Evolutionary conservation across 2,888 invertebrate species (phyloP), one percentile per base, ranked within the genome.

Genomic region (Brenthis hecate): DNA sequence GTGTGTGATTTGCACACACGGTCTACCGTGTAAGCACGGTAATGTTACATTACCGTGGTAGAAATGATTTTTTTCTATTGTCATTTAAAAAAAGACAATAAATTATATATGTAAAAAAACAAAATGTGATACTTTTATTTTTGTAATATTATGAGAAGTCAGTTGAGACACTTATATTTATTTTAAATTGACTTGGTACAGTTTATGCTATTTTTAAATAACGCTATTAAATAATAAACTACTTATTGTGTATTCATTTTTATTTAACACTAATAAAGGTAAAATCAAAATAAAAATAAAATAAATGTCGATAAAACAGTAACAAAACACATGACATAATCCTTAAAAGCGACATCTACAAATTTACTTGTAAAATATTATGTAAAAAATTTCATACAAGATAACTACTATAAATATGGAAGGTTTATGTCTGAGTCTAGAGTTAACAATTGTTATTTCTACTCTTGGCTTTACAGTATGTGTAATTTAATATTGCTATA

Each of bases 251-350:
- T 51, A 3, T 8, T 62, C 5, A 32, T 62, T 6, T 32, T 3
- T 19, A 32, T 58, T 53, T 36, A 51, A 3, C 16, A 8, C 8
- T 4, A 14, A 50, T 32, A 36, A 13, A 6, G 3, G 16, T 5
- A 62, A 43, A 19, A n/a, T 53, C 61, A 13, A 19, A 55, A 56
- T 23, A 32, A 55, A 55, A 56, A 48, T 55, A 55, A 61, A 65
- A 13, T 13, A 36, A 55, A 48, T 47, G 65, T 67, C 70, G 70
- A 50, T 70, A 67, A 70, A 70, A 16, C 70, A 67, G 70, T 61
- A 13, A 19, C 19, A 51, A 16, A 58, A 32, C 64, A 70, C 55
- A 70, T 67, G 67, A 67, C 16, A 60, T 13, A 23, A 32, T 3
- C 8, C 1, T 8, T 16, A 16, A 56, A 47, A 60, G 50, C 56